Percentiles rank a stretch among this genome's conserved stretches.
phyloP scores from a whole-genome alignment of 2,113 vertebrate species.

The Sakesphorus luctuosus region DNA sequence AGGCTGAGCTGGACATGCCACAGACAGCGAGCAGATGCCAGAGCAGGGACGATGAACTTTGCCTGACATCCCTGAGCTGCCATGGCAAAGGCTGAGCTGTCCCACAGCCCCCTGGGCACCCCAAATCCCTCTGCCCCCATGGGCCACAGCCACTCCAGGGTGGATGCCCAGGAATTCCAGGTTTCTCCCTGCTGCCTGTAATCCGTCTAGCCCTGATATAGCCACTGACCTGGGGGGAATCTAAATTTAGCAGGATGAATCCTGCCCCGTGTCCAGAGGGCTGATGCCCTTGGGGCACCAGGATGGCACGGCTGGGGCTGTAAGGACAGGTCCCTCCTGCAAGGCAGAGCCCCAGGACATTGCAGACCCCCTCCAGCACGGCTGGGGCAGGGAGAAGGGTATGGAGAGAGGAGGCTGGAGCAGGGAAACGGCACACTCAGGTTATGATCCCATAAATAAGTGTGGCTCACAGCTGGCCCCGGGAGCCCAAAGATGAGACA shows the following conservation, averaged over 20 bases:
- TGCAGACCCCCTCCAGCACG: neutral
- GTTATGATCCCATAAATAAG: neutral
- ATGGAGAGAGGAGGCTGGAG: neutral
- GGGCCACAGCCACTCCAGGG: neutral
- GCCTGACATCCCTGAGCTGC: neutral
- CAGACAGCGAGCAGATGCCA: neutral
- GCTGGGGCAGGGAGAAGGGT: neutral
- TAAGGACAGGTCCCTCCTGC: neutral
- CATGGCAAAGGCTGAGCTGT: neutral
- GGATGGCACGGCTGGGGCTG: fast-evolving
- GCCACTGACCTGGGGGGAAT: neutral
- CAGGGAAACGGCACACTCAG: fast-evolving
- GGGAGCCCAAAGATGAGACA: neutral
- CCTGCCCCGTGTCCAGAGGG: neutral
- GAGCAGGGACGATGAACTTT: neutral
- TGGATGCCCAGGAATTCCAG: neutral
- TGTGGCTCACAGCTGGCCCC: fast-evolving
- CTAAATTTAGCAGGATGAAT: slow-evolving; percentile 44
- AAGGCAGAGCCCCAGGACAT: neutral
- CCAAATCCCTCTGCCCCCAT: neutral
- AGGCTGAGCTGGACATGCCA: neutral
- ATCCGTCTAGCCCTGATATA: neutral
- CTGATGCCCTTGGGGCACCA: neutral
- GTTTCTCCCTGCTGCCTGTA: neutral
- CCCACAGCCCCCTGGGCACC: fast-evolving